phyloP scores from a whole-genome alignment of 2,888 invertebrate genomes.

The Cerastis rubricosa region DNA sequence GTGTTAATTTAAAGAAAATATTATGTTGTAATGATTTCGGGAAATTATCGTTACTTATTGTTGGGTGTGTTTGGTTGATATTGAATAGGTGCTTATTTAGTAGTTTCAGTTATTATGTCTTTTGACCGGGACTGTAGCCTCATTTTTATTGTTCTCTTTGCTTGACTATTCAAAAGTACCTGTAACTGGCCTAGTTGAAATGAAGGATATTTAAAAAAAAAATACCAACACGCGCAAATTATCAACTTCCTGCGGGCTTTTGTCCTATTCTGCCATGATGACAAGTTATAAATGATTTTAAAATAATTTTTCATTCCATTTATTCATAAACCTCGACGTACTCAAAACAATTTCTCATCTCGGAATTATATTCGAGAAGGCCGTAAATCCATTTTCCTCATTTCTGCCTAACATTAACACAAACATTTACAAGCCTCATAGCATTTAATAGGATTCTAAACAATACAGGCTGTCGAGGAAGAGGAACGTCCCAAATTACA shows the following conservation, averaged over 20 bases:
- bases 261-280: no score
- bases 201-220: no score
- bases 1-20: background rate
- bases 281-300: background rate
- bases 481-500: conserved; percentile 44
- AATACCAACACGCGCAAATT: no score
- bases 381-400: conserved; percentile 42
- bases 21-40: background rate
- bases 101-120: no score
- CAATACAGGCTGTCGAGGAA: conserved; percentile 25
- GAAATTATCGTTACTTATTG: background rate
- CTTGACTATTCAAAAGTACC: no score
- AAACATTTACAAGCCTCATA: conserved; percentile 56
- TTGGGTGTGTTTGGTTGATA: background rate
- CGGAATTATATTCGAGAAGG: conserved; percentile 22
- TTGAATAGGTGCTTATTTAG: no score
- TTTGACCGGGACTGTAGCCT: no score
- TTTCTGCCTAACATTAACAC: conserved; percentile 43
- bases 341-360: conserved; percentile 23
- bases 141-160: no score
- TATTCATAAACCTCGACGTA: conserved; percentile 2
- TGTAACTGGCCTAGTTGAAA: no score
- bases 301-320: background rate
- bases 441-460: conserved; percentile 47
- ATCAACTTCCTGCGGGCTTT: no score